Evolutionary conservation across 2,113 vertebrate genomes (phyloP).

Genomic region (Cygnus atratus): DNA sequence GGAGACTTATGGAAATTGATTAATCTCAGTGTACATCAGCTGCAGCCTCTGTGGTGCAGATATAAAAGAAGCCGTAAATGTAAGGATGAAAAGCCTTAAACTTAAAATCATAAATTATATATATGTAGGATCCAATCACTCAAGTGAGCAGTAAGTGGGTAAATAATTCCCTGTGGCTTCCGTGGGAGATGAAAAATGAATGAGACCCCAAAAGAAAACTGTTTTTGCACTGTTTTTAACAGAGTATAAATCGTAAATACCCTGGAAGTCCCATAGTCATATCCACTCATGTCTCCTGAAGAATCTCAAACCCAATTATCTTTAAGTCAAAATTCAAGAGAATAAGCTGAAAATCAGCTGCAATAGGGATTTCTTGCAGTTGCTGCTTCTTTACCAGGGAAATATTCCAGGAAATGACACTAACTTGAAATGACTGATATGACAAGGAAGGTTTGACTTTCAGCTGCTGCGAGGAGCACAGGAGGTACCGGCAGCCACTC

Average conservation of each 20-base stretch:
- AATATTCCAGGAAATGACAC: not conserved
- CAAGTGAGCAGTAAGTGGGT: not conserved
- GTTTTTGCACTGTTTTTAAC: not conserved
- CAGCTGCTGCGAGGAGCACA: not conserved
- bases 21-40: not conserved
- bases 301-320: not conserved
- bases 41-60: not conserved
- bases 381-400: too few relatives aligned
- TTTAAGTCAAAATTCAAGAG: not conserved
- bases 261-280: not conserved
- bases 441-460: not conserved
- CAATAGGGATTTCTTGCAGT: not conserved
- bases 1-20: not conserved
- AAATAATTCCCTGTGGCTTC: not conserved
- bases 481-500: not conserved
- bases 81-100: not conserved
- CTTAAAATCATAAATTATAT: not conserved
- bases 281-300: not conserved
- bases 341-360: not conserved
- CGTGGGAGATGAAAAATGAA: not conserved
- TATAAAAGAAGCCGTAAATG: not conserved
- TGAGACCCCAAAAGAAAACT: not conserved
- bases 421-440: accelerated
- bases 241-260: not conserved
- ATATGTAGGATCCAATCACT: not conserved